Percentiles rank a stretch among this genome's conserved stretches.
These are phyloP conservation scores for Penaeus japonicus DNA, from an alignment of 1,140 invertebrate genomes.

Conservation along the genomic window DNA sequence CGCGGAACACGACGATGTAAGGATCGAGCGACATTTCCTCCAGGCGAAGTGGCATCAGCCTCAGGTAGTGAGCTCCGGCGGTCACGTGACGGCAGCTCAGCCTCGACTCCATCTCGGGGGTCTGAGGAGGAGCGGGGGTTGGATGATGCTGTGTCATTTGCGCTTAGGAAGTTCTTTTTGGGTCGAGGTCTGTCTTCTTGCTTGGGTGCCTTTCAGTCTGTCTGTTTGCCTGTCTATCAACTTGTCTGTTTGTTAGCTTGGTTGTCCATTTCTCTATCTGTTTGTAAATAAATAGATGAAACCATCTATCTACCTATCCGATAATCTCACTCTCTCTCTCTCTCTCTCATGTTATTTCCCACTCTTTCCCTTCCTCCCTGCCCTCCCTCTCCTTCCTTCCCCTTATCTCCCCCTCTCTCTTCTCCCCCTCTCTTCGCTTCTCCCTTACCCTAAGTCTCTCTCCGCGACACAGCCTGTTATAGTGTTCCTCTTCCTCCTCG, in stretches of 20 bases:
- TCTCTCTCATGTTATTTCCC: too few species aligned
- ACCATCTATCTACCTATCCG: too few species aligned
- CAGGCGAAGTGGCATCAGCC: conserved; percentile 67
- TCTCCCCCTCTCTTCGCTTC: too few species aligned
- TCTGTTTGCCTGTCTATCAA: background rate
- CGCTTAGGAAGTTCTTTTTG: background rate
- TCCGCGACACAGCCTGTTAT: conserved; percentile 67
- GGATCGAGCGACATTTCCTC: conserved; percentile 67
- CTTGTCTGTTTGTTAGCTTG: background rate
- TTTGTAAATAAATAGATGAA: too few species aligned
- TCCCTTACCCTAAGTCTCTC: conserved; percentile 64
- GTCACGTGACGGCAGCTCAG: conserved; percentile 65
- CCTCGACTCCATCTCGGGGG: conserved; percentile 59
- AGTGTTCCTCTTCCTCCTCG: conserved; percentile 64
- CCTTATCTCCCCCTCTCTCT: too few species aligned
- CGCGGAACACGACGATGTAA: conserved; percentile 67
- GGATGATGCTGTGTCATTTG: background rate
- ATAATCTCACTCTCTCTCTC: too few species aligned
- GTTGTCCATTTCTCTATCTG: background rate
- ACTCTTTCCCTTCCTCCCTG: too few species aligned
- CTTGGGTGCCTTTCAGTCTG: too few species aligned
- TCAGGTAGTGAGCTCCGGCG: conserved; percentile 64
- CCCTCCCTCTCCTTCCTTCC: too few species aligned
- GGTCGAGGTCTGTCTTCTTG: too few species aligned
- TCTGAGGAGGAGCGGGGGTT: conserved; percentile 40